A percentile compares a stretch with the other conserved stretches of the same genome.
Conservation (phyloP, 2,113 vertebrate species). For the Lepisosteus oculatus region DNA sequence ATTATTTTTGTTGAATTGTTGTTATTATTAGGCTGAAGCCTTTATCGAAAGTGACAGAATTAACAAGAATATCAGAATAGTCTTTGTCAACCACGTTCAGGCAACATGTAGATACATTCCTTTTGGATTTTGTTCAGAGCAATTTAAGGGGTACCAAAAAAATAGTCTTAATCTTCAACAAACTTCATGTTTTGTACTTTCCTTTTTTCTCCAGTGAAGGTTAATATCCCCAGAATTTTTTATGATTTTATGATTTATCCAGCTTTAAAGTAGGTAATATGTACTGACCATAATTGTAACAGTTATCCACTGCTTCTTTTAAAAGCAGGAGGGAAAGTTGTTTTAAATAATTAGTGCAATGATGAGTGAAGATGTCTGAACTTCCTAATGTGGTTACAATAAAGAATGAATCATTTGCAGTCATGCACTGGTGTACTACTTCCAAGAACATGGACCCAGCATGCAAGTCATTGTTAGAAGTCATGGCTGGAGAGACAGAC, state of each 20-base stretch:
- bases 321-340: background rate
- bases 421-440: background rate
- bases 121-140: no score
- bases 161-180: no score
- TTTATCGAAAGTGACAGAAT: no score
- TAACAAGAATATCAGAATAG: no score
- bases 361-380: conserved; percentile 1
- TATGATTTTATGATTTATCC: no score
- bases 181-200: background rate
- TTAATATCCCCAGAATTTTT: no score
- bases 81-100: no score
- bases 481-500: background rate
- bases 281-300: background rate
- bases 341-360: background rate
- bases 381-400: conserved; percentile 5
- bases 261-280: no score
- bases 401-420: conserved; percentile 4
- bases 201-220: background rate
- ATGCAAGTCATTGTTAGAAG: background rate
- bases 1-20: no score
- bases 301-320: background rate
- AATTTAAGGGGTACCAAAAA: no score
- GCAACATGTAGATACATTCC: no score
- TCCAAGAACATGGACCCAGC: background rate
- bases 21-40: no score